Conservation (phyloP, 2,888 invertebrate species). For the Crematogaster levior region DNA sequence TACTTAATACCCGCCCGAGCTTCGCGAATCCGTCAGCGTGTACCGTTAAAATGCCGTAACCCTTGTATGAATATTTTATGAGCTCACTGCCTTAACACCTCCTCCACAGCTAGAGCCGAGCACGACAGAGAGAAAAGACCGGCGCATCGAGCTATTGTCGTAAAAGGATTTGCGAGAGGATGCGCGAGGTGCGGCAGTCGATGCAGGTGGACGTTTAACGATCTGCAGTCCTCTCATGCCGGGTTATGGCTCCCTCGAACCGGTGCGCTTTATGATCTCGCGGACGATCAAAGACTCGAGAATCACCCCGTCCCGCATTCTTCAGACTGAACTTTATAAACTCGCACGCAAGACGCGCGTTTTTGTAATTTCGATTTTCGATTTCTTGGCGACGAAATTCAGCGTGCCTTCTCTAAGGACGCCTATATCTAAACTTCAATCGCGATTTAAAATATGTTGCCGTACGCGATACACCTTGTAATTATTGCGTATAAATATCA, state of each 20-base stretch:
- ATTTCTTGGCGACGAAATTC: constrained; percentile 18
- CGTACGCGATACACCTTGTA: background rate
- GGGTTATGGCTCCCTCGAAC: constrained; percentile 11
- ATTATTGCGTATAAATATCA: background rate
- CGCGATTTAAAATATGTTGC: background rate
- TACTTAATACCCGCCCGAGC: constrained; percentile 12
- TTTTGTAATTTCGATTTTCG: background rate
- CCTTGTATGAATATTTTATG: constrained; percentile 48
- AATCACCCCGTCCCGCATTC: constrained; percentile 3
- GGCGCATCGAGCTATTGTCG: constrained; percentile 36
- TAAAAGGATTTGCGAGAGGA: constrained; percentile 20
- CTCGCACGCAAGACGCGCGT: constrained; percentile 2
- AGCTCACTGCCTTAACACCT: constrained; percentile 34
- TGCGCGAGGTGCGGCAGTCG: background rate
- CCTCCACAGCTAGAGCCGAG: background rate
- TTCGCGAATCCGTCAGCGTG: constrained; percentile 8
- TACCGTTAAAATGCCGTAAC: constrained; percentile 32
- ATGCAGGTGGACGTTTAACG: constrained; percentile 53
- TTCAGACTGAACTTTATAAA: constrained; percentile 32
- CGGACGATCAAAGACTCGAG: constrained; percentile 49
- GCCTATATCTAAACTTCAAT: background rate
- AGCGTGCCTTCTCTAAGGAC: background rate
- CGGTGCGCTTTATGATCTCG: constrained; percentile 48
- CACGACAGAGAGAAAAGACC: constrained; percentile 8
- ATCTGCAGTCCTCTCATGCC: constrained; percentile 31